phyloP scores from a whole-genome alignment of 2,113 vertebrate genomes.

The Anoura caudifer region DNA sequence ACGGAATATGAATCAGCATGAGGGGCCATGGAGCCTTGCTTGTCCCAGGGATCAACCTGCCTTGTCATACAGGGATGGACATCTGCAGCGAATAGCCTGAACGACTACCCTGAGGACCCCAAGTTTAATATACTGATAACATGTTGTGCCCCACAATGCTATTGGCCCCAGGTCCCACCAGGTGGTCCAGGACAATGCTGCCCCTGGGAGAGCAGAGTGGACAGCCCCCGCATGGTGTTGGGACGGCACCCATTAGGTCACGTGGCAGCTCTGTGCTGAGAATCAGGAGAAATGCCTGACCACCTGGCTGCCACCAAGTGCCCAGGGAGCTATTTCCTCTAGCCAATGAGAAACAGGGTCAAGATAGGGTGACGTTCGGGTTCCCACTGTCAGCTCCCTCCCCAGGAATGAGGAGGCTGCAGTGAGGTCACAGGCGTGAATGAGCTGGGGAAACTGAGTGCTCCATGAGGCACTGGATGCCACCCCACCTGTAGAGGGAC shows the following conservation, averaged over 20 bases:
- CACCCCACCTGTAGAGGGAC: neutral
- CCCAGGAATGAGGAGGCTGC: neutral
- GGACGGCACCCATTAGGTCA: rapidly evolving
- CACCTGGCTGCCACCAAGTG: neutral
- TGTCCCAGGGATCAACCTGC: neutral
- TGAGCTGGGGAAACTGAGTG: constrained; percentile 12
- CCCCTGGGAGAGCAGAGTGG: too few species aligned
- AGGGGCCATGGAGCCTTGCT: neutral
- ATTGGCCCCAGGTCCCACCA: neutral
- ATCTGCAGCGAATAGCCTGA: neutral
- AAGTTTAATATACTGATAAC: neutral
- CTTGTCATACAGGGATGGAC: neutral
- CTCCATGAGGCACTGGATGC: neutral
- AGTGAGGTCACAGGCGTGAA: neutral
- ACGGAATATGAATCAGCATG: neutral
- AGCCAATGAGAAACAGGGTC: neutral
- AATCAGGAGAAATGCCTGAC: neutral
- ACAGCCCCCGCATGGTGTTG: neutral
- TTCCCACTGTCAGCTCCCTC: neutral
- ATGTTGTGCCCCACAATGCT: neutral
- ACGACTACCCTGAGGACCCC: neutral
- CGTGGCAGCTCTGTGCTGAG: neutral
- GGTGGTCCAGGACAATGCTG: neutral
- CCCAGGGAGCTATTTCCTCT: rapidly evolving
- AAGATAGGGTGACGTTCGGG: neutral